Evolutionary conservation across 2,888 invertebrate species (phyloP).

Genomic region (Nebria salina): DNA sequence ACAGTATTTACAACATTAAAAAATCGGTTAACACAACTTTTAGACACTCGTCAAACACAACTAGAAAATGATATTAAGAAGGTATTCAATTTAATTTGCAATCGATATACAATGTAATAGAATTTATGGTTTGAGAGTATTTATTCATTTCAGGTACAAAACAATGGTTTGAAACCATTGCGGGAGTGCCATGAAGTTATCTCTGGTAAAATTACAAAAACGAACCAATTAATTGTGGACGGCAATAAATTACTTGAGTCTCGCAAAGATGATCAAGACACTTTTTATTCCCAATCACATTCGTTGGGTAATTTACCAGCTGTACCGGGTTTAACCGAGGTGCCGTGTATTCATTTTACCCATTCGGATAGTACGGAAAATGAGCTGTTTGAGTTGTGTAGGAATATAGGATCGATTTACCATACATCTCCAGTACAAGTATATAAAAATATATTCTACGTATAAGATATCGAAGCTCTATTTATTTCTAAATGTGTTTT

Average conservation of each 20-base stretch:
- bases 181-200: conserved; percentile 60
- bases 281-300: conserved; percentile 54
- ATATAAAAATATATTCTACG: conserved; percentile 20
- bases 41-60: conserved; percentile 54
- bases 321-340: conserved; percentile 67
- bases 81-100: conserved; percentile 48
- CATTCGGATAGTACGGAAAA: conserved; percentile 17
- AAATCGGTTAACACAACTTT: conserved; percentile 51
- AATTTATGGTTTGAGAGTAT: background rate
- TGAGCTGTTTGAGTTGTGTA: conserved; percentile 21
- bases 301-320: conserved; percentile 65
- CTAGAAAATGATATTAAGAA: conserved; percentile 53
- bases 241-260: conserved; percentile 53
- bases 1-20: conserved; percentile 55
- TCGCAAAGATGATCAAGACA: conserved; percentile 50
- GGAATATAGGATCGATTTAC: conserved; percentile 15
- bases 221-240: conserved; percentile 56
- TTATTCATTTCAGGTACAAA: conserved; percentile 53
- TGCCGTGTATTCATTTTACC: conserved; percentile 65
- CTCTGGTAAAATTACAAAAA: conserved; percentile 57
- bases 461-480: background rate
- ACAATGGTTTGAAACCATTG: conserved; percentile 60
- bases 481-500: background rate
- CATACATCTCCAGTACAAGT: conserved; percentile 57
- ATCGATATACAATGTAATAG: background rate